Conservation (phyloP, 2,888 invertebrate genomes). For the Dicranocentrus wangi region DNA sequence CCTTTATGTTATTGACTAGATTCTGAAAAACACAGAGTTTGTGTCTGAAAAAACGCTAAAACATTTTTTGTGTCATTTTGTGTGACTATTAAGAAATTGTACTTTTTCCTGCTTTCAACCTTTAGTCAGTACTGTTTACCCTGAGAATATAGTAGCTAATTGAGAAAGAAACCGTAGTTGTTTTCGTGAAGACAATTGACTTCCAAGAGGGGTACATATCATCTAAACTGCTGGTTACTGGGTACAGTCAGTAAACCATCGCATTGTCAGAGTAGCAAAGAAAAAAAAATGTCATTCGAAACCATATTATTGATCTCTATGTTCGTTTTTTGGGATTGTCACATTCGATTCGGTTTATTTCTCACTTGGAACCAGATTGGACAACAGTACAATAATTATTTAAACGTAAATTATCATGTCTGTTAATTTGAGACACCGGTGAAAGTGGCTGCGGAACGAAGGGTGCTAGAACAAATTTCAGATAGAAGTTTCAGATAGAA, state of each 20-base stretch:
- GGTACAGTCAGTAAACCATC: neutral
- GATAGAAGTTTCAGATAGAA: conserved; percentile 3
- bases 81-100: conserved; percentile 9
- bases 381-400: conserved; percentile 53
- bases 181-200: conserved; percentile 25
- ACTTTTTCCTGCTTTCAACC: conserved; percentile 33
- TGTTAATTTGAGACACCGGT: conserved; percentile 53
- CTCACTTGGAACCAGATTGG: conserved; percentile 50
- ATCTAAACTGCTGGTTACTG: conserved; percentile 31
- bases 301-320: conserved; percentile 40
- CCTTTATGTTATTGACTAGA: too few relatives aligned
- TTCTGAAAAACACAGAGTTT: too few relatives aligned
- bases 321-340: conserved; percentile 43
- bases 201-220: conserved; percentile 53
- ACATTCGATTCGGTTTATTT: conserved; percentile 42
- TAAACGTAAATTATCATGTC: conserved; percentile 32
- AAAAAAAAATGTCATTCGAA: conserved; percentile 3
- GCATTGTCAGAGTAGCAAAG: conserved; percentile 1
- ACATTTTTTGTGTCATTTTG: too few relatives aligned
- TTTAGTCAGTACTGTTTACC: conserved; percentile 49
- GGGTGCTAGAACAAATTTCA: conserved; percentile 48
- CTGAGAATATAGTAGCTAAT: conserved; percentile 20
- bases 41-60: too few relatives aligned
- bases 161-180: conserved; percentile 12
- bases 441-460: conserved; percentile 52